Base-by-base conservation (phyloP, 1,140 invertebrate species). In the Zaprionus africanus region DNA sequence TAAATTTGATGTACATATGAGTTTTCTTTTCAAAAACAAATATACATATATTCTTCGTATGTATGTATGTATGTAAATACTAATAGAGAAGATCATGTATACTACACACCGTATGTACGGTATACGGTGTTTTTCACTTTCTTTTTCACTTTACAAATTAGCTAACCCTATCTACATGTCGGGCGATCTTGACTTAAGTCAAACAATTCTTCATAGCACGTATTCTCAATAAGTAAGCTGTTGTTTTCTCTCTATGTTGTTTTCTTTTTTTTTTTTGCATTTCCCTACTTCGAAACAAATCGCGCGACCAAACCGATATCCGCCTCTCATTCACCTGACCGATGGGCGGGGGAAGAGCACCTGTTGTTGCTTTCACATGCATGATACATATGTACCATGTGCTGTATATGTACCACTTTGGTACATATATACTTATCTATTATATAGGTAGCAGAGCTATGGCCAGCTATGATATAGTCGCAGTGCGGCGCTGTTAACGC, bases 341-440 rank as follows among this genome's bases (percentile, higher is more conserved):
- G 11, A 51, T 51, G 46, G 46, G 46, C 46, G 46, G 46, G 46
- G 46, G 46, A 51, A 24, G 46, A 19, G 46, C 46, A 51, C 12
- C 19, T 51, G 46, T 51, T 51, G 46, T 51, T 51, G 19, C 26
- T 31, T 56, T 31, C 26, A 24, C 53, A 56, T 11, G 9, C 11
- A 34, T 11, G 9, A 3, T 56, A 56, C 24, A 28, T 58, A 36
- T 31, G 26, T 58, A 34, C 6, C 36, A 43, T 66, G 5, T 26
- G 22, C 19, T 43, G 43, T 22, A 24, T 66, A 41, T 41, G 13
- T 49, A 46, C 12, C 17, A 57, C 26, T 51, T 26, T 46, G 22
- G 58, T n/a, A 56, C n/a, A 65, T 72, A 69, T 79, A 67, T 69
- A 46, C 62, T 56, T 51, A 51, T 51, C 46, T 51, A 51, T 19